These are phyloP conservation scores for Octodon degus DNA, from an alignment of 2,113 vertebrate genomes.

Conservation along the genomic window DNA sequence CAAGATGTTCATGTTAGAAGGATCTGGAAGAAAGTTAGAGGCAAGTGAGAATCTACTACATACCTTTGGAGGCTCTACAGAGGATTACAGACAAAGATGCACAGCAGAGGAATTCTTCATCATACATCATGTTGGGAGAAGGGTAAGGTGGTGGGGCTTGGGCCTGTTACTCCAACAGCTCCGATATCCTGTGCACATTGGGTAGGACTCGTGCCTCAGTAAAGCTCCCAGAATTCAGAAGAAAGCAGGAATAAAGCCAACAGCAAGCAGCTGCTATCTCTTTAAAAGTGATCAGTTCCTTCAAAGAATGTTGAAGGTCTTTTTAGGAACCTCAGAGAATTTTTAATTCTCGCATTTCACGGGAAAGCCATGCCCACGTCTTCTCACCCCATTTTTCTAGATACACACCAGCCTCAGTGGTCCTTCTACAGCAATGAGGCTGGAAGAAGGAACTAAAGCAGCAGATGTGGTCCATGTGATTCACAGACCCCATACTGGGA, in stretches of 20 bases:
- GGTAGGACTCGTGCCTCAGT: neutral
- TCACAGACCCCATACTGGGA: slow-evolving; percentile 1
- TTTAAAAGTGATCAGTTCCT: neutral
- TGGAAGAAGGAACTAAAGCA: neutral
- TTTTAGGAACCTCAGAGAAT: neutral
- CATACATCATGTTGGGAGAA: neutral
- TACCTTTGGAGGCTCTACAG: neutral
- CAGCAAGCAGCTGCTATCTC: neutral
- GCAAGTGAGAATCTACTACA: neutral
- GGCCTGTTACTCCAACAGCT: neutral
- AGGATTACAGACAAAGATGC: neutral
- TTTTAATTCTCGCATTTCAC: neutral
- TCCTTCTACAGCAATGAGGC: neutral
- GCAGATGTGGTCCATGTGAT: neutral
- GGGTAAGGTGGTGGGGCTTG: neutral
- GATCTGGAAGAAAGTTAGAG: neutral
- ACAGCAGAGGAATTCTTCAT: neutral
- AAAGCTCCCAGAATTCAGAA: neutral
- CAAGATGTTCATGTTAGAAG: neutral
- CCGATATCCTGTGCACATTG: neutral
- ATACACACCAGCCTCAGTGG: neutral
- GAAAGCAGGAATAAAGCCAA: neutral
- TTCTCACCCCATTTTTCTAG: neutral
- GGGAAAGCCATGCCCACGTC: neutral
- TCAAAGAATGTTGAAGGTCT: neutral